Evolutionary conservation across 1,140 invertebrate species (phyloP).

Genomic region (Aphis gossypii): DNA sequence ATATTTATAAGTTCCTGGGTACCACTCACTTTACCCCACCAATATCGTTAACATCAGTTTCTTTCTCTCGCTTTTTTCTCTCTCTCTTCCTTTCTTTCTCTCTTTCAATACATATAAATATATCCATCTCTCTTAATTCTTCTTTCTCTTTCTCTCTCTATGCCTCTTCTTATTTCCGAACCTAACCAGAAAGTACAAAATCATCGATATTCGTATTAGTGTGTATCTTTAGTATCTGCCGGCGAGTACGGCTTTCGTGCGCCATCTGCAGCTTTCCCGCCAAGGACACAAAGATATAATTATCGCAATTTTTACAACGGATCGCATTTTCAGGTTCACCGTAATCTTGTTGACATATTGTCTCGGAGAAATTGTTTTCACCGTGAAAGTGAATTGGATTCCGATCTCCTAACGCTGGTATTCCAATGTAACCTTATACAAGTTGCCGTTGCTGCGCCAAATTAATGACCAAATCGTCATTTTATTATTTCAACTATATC

Average conservation of each 20-base stretch:
- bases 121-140: neutral
- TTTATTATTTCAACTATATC: neutral
- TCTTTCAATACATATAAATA: neutral
- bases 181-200: neutral
- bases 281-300: conserved; percentile 7
- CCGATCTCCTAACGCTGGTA: neutral
- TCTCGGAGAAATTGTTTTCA: conserved; percentile 29
- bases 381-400: conserved; percentile 53
- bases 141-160: neutral
- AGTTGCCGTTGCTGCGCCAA: neutral
- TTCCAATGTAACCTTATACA: neutral
- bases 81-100: neutral
- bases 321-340: conserved; percentile 17
- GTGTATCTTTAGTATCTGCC: neutral
- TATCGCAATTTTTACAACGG: conserved; percentile 26
- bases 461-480: neutral
- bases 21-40: conserved; percentile 47
- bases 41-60: neutral
- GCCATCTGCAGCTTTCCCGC: conserved; percentile 12
- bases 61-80: neutral
- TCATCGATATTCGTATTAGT: neutral
- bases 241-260: conserved; percentile 14
- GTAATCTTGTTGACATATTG: conserved; percentile 42
- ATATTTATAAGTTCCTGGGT: conserved; percentile 56
- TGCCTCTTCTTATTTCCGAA: neutral